Evolutionary conservation across 2,113 vertebrate genomes (phyloP).

Genomic region (Oncorhynchus mykiss): DNA sequence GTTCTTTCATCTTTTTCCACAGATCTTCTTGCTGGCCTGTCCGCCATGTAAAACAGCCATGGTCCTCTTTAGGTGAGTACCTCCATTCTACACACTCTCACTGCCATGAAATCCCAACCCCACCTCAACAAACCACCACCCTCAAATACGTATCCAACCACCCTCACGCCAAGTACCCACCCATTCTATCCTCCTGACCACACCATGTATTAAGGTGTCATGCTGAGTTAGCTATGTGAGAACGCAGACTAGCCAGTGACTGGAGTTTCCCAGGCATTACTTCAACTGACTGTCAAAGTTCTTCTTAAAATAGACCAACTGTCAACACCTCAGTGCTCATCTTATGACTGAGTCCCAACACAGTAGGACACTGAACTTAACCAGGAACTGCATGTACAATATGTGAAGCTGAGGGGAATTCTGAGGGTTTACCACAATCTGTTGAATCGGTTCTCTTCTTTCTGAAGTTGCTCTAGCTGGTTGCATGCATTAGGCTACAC

Average conservation of each 20-base stretch:
- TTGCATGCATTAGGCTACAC: not conserved
- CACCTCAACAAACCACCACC: not conserved
- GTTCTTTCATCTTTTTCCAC: slow-evolving; percentile 52
- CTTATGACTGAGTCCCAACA: not conserved
- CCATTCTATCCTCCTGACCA: too few species aligned
- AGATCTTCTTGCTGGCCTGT: slow-evolving; percentile 97
- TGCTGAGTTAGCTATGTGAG: not conserved
- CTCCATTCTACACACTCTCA: not conserved
- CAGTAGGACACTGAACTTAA: not conserved
- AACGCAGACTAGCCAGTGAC: not conserved
- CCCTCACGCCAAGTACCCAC: not conserved
- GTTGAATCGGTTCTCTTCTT: not conserved
- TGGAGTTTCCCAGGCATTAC: not conserved
- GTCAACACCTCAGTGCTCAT: not conserved
- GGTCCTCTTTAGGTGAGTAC: slow-evolving; percentile 89
- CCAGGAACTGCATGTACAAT: not conserved
- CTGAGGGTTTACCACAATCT: not conserved
- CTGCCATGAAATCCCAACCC: too few species aligned
- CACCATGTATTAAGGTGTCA: not conserved
- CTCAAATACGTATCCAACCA: not conserved
- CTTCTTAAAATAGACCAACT: not conserved
- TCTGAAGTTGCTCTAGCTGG: not conserved
- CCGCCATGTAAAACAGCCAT: slow-evolving; percentile 86
- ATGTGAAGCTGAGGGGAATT: not conserved
- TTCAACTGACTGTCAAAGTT: not conserved